These are phyloP conservation scores for Argya squamiceps DNA, from an alignment of 2,797 vertebrate genomes.

Conservation along the genomic window DNA sequence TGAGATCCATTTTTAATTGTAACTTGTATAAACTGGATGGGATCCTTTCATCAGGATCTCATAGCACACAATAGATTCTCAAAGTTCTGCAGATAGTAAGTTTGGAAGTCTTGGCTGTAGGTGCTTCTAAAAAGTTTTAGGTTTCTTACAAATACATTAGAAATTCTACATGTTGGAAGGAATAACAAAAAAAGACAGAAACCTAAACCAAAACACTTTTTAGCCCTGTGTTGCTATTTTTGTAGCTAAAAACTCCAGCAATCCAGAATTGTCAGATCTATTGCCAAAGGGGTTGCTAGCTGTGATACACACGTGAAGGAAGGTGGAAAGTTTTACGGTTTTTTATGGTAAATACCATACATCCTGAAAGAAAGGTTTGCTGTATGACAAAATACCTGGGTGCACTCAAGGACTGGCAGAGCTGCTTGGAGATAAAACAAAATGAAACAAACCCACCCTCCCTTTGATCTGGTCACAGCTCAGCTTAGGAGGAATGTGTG, in stretches of 20 bases:
- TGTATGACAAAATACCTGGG: not conserved
- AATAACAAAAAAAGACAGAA: not conserved
- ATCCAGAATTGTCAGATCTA: not conserved
- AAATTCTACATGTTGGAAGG: not conserved
- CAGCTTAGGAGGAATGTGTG: not conserved
- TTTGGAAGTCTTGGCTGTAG: not conserved
- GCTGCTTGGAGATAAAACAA: not conserved
- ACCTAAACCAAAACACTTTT: not conserved
- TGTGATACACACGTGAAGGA: not conserved
- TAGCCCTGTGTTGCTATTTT: not conserved
- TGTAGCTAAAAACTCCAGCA: not conserved
- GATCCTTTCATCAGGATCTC: not conserved
- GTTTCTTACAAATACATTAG: not conserved
- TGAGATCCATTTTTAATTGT: not conserved
- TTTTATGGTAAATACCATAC: not conserved
- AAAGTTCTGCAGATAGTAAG: not conserved
- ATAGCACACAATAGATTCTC: not conserved
- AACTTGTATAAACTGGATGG: not conserved
- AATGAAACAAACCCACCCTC: not conserved
- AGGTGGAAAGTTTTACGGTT: not conserved
- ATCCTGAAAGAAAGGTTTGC: not conserved
- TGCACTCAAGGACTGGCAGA: not conserved
- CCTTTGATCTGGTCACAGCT: slow-evolving; percentile 17
- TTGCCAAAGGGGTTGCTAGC: not conserved
- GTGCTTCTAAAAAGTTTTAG: not conserved